Evolutionary conservation across 2,113 vertebrate genomes (phyloP).

Genomic region (Hassar affinis): DNA sequence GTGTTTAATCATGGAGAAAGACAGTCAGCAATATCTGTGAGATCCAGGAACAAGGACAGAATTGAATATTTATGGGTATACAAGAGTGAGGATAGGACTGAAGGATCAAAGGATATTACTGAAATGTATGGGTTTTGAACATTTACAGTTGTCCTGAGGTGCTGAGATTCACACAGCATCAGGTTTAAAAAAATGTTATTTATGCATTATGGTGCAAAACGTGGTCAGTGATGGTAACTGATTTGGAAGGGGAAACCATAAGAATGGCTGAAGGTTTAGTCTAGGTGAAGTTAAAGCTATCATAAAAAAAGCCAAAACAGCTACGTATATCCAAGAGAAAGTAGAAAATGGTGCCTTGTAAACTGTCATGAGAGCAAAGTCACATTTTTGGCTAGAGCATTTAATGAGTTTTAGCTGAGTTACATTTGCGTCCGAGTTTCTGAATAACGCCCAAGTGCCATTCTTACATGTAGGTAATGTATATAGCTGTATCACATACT

Average conservation of each 20-base stretch:
- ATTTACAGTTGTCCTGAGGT: conserved; percentile 10
- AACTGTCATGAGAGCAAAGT: background rate
- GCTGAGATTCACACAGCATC: background rate
- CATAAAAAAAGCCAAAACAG: background rate
- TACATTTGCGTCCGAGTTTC: no score
- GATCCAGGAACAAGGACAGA: background rate
- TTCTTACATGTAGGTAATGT: no score
- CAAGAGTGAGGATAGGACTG: conserved; percentile 1
- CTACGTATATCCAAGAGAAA: conserved; percentile 6
- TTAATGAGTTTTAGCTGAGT: background rate
- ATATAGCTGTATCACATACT: background rate
- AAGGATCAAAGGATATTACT: conserved; percentile 12
- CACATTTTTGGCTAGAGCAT: background rate
- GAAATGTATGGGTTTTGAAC: background rate
- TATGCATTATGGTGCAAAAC: background rate
- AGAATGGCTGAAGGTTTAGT: background rate
- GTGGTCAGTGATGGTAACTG: background rate
- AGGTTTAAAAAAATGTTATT: background rate
- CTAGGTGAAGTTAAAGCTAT: background rate
- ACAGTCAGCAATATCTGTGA: conserved; percentile 24
- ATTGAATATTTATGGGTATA: conserved; percentile 37
- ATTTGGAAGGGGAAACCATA: background rate
- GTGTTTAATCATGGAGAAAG: conserved; percentile 49
- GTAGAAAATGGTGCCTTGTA: background rate
- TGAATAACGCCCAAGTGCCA: no score